Evolutionary conservation across 2,888 invertebrate species (phyloP), one percentile per base, ranked within the genome.

Genomic region (Tetanocera ferruginea): DNA sequence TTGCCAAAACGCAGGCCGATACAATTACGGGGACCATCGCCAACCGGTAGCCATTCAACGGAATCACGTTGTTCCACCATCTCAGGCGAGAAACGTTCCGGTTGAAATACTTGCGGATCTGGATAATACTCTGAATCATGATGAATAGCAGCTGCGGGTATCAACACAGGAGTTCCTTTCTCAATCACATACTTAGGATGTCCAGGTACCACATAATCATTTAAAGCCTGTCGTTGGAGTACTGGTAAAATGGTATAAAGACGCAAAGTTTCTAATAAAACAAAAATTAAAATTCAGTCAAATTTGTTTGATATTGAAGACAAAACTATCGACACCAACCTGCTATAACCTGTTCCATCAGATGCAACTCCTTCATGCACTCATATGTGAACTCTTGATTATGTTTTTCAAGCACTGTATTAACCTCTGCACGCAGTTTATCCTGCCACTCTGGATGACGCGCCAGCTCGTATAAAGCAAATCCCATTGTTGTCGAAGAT

Each of bases 71-170:
- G 90, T 0, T 90, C 87, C 76, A 92, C 92, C 67, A 91, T 91
- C 78, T 92, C 92, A 1, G 90, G 87, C 0, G 90, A 87, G 85
- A 93, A 94, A 80, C 93, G 89, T 1, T 93, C 92, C 0, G 93
- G 93, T 75, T 92, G 90, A 77, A 93, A 94, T 34, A 88, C 90
- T 1, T 91, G 89, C 0, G 94, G 94, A 1, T 94, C 89, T 0
- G 90, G 89, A 80, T 89, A 91, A 52, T 89, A 84, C 9, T 88
- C 81, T 2, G 89, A 87, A 80, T 93, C 93, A 84, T 91, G 91
- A 76, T 93, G 93, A 81, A 92, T 90, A 0, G 91, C 91, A 76
- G 90, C 89, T 9, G 84, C 80, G 0, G 88, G 88, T n/a, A 88
- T 79, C 0, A 87, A 3, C 0, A 87, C 60, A 1, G 81, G 78